Percentiles rank a stretch among this genome's conserved stretches.
These are phyloP conservation scores for Lepidostoma basale DNA, from an alignment of 1,140 invertebrate species.

Conservation along the genomic window DNA sequence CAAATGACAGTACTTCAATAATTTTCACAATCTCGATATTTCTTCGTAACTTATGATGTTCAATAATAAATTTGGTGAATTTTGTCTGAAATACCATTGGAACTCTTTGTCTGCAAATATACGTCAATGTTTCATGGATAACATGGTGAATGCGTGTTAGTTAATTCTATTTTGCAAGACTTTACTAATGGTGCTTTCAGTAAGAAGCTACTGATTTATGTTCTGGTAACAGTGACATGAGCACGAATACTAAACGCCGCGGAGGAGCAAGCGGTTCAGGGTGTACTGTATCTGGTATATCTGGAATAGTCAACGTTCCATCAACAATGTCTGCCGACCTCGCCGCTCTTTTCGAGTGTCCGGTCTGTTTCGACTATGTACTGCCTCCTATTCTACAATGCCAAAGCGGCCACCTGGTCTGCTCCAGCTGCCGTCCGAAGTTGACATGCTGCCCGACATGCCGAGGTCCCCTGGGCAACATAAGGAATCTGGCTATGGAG, in stretches of 20 bases:
- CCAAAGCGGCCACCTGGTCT: slow-evolving; percentile 87
- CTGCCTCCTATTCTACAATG: slow-evolving; percentile 93
- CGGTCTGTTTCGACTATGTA: slow-evolving; percentile 99
- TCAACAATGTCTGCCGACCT: slow-evolving; percentile 80
- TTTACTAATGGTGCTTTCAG: slow-evolving; percentile 10
- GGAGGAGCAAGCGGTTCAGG: slow-evolving; percentile 38
- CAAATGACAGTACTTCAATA: slow-evolving; percentile 25
- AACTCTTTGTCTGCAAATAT: too few relatives aligned
- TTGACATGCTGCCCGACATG: slow-evolving; percentile 97
- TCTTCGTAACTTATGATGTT: slow-evolving; percentile 12
- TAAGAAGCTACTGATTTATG: slow-evolving; percentile 13
- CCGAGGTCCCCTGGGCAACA: slow-evolving; percentile 94
- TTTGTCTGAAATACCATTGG: background rate
- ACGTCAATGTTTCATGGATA: too few relatives aligned
- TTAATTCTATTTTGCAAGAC: background rate
- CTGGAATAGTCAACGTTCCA: slow-evolving; percentile 56
- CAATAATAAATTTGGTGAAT: background rate
- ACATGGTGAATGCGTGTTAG: too few relatives aligned
- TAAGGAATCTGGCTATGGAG: slow-evolving; percentile 98
- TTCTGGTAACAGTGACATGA: slow-evolving; percentile 32
- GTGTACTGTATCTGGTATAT: slow-evolving; percentile 49
- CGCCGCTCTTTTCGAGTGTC: slow-evolving; percentile 97
- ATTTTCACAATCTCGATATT: background rate
- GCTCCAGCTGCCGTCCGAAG: slow-evolving; percentile 95
- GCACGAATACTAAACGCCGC: slow-evolving; percentile 37